Base-by-base conservation (phyloP, 2,888 invertebrate genomes). In the Hirtodrosophila confusa region DNA sequence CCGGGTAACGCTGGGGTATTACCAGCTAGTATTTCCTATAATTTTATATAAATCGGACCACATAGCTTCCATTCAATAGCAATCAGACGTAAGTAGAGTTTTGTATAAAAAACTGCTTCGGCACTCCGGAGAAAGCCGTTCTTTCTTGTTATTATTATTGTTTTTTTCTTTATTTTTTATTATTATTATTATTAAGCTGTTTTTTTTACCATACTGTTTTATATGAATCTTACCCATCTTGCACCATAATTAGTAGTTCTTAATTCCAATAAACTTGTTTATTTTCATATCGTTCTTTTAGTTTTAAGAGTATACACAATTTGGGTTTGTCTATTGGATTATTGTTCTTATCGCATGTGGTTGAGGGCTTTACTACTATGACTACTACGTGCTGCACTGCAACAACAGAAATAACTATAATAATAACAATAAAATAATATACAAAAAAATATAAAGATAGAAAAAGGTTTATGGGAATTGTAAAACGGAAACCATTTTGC, bases 401-500 rank as follows among this genome's bases (percentile, higher is more conserved):
- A 39, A 44, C 4, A 55, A 31, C 50, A 41, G 2, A 47, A 23
- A 51, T 57, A 69, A 69, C 45, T 48, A 69, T 63, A 60, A 60
- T 55, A 63, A 60, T 56, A 72, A 66, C 60, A 44, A 45, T 5
- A 12, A 36, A 12, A 0, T 23, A 11, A 36, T 7, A 33, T 2
- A 27, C 12, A 49, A 43, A 50, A 45, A n/a, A 31, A 57, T 47
- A 55, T 41, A 33, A 36, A 17, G n/a, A 36, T 5, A n/a, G 10
- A 24, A 37, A 57, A 51, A 61, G 55, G 45, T 65, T 39, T 56
- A 43, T 64, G 36, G 33, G 3, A 35, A 43, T 45, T 49, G 57
- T 40, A 47, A 61, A 70, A 36, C 37, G 75, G 51, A 64, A 51
- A 56, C 45, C 51, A 61, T 71, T 75, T 61, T 36, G 29, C 48